Evolutionary conservation across 2,797 vertebrate genomes (phyloP), one percentile per base, ranked within the genome.

Genomic region (Anguilla anguilla): DNA sequence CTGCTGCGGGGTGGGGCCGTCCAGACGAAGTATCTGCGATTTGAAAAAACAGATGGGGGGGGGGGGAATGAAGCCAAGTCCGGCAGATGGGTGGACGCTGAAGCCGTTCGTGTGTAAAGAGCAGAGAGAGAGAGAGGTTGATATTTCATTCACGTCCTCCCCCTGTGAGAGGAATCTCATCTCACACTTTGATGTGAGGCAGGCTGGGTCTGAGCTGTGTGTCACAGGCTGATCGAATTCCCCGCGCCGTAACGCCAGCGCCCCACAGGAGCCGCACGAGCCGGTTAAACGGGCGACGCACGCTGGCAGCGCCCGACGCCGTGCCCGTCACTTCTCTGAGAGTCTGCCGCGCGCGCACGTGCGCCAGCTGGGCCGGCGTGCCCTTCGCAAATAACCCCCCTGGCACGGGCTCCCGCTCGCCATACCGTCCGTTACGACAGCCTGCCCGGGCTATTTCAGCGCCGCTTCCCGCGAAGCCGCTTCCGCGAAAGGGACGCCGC

Each of bases 141-240:
- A 64, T 22, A 85, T 84, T 84, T 84, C 55, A 43, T 43, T 39
- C 84, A 85, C 28, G 55, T 85, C 59, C 55, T 57, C 51, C 55
- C 39, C 64, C 35, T 64, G 31, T 64, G 19, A 59, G 59, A 6
- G 57, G 31, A 35, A 43, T 59, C 25, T 43, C 31, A 85, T 4
- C 31, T 61, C 31, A 25, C 19, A 67, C 55, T 85, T 57, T 81
- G 77, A 81, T 49, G 31, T 59, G 6, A 25, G 57, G 57, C 84
- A 85, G 1, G 84, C 84, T 85, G 53, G 31, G 55, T 5, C 43
- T 59, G 31, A 85, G 53, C 49, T 25, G 77, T 49, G 77, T 81
- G 49, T 85, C 31, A 7, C 17, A 46, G 35, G 9, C 31, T 85
- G 28, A 67, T 61, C 85, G 64, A 25, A 85, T 64, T 85, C 84